Base-by-base conservation (phyloP, 2,797 vertebrate species). In the Mionectes olivaceus region DNA sequence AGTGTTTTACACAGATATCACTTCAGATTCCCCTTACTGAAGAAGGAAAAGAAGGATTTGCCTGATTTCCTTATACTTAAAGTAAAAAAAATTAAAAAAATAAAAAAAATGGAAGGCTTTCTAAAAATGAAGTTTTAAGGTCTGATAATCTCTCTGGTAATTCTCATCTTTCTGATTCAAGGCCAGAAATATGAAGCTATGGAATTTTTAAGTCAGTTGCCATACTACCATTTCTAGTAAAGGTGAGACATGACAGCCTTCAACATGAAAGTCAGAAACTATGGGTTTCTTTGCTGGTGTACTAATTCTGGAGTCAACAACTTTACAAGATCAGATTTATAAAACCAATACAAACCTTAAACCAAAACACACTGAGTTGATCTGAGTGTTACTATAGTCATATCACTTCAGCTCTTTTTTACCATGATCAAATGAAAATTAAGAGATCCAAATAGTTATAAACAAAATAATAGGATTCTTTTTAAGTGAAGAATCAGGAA, bases 261-360 rank as follows among this genome's bases (percentile, higher is more conserved):
- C 65, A 61, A 53, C 7, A 35, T 13, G 13, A 75, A 78, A 77
- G 16, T 6, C 5, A 53, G n/a, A 23, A 81, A 64, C 19, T 32
- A 10, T 4, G 1, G 0, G 0, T 0, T 13, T 43, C 13, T 41
- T 33, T 76, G 1, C 19, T 49, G 6, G 0, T 0, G 0, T 35
- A 24, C 1, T 61, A 80, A 70, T 74, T 74, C 33, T 52, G n/a
- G 4, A 71, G 8, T 59, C 10, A 77, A 57, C 46, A 2, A 24
- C 69, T n/a, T 65, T 69, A 27, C 14, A 89, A 39, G 2, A 64
- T 2, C 2, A 47, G 50, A 55, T 35, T 60, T 43, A 37, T 11
- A 22, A 63, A 85, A 13, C 55, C 37, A 43, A 39, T 37, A 11
- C 10, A 70, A 81, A 65, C 7, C 5, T 39, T 39, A 52, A 50